Evolutionary conservation across 2,888 invertebrate species (phyloP).

Genomic region (Dexiosoma caninum): DNA sequence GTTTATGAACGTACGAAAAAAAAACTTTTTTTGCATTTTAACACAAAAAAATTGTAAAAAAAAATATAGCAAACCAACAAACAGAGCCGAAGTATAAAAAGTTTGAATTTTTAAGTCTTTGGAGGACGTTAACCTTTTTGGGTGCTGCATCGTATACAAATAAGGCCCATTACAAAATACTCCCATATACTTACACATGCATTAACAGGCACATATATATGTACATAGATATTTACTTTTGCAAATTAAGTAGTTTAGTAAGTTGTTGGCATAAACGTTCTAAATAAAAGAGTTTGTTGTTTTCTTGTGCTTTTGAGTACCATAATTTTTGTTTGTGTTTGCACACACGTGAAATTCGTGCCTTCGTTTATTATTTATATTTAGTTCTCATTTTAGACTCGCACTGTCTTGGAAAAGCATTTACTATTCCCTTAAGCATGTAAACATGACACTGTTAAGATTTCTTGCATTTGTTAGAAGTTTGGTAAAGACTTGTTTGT

Average conservation of each 20-base stretch:
- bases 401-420: neutral
- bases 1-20: conserved; percentile 61
- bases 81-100: conserved; percentile 50
- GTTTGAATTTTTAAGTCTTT: conserved; percentile 72
- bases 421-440: neutral
- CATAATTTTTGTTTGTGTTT: neutral
- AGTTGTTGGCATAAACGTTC: neutral
- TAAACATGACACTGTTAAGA: too few relatives aligned
- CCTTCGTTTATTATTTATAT: neutral
- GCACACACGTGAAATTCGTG: conserved; percentile 7
- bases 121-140: conserved; percentile 76
- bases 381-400: neutral
- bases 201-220: conserved; percentile 1
- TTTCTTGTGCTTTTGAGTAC: neutral
- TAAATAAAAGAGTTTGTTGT: neutral
- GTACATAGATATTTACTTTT: neutral
- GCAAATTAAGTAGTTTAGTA: conserved; percentile 27
- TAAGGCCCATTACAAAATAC: conserved; percentile 38
- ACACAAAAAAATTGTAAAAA: conserved; percentile 25
- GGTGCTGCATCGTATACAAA: conserved; percentile 62
- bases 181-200: conserved; percentile 22
- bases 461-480: too few relatives aligned
- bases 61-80: conserved; percentile 25
- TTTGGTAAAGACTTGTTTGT: too few relatives aligned
- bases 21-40: conserved; percentile 45